phyloP scores from a whole-genome alignment of 1,140 invertebrate species.

The Atta texana region DNA sequence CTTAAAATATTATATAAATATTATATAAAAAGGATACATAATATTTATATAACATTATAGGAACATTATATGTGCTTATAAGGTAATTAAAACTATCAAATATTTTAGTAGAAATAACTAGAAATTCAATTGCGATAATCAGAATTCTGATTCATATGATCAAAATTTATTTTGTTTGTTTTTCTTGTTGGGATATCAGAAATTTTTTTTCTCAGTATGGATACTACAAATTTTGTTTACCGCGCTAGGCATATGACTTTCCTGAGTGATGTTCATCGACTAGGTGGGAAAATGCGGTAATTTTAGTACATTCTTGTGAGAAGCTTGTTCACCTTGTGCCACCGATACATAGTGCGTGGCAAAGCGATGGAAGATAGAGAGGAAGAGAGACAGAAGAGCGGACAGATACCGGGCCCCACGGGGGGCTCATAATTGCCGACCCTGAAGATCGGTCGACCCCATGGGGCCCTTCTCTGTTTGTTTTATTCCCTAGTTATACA shows the following conservation, averaged over 20 bases:
- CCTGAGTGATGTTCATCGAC: conserved; percentile 56
- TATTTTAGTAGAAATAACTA: no score
- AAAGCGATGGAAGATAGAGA: conserved; percentile 57
- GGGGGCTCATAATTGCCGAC: conserved; percentile 86
- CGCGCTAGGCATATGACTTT: neutral
- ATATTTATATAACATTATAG: no score
- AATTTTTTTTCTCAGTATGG: no score
- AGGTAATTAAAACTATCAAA: no score
- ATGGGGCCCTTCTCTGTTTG: conserved; percentile 86
- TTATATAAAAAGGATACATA: no score
- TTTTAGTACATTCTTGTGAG: conserved; percentile 69
- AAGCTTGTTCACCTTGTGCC: conserved; percentile 69
- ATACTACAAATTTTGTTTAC: conserved; percentile 8
- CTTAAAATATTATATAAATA: no score
- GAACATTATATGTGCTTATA: no score
- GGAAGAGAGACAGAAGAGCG: conserved; percentile 67
- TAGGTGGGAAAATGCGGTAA: conserved; percentile 66
- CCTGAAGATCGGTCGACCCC: conserved; percentile 85
- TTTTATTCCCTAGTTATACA: conserved; percentile 86
- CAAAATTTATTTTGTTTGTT: no score
- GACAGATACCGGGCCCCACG: conserved; percentile 82
- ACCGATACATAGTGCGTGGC: conserved; percentile 67
- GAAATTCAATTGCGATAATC: no score
- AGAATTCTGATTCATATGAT: no score
- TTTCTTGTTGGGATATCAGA: no score